These are phyloP conservation scores for Nomada hirtipes DNA, from an alignment of 2,888 invertebrate genomes.

Conservation along the genomic window DNA sequence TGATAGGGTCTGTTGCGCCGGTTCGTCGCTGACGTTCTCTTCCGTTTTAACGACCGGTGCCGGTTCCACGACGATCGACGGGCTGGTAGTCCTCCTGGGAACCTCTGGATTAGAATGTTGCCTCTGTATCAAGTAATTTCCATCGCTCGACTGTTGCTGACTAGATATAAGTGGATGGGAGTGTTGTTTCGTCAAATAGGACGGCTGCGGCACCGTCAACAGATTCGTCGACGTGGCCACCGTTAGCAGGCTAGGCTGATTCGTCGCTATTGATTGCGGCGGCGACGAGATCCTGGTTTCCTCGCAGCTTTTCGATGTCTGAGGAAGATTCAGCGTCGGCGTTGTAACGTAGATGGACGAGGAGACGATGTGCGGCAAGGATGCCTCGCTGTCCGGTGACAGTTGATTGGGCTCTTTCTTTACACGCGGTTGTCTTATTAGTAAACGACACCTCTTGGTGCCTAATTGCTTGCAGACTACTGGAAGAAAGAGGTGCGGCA, in stretches of 20 bases:
- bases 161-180: constrained; percentile 88
- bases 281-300: constrained; percentile 62
- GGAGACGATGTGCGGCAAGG: constrained; percentile 79
- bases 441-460: constrained; percentile 85
- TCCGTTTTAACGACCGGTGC: constrained; percentile 79
- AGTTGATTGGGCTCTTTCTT: constrained; percentile 86
- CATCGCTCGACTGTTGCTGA: constrained; percentile 83
- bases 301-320: constrained; percentile 71
- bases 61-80: constrained; percentile 80
- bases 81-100: constrained; percentile 72
- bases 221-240: constrained; percentile 86
- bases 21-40: constrained; percentile 71
- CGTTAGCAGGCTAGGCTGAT: constrained; percentile 86
- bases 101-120: constrained; percentile 85
- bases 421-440: constrained; percentile 89
- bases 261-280: constrained; percentile 55
- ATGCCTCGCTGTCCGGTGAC: constrained; percentile 82
- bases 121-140: constrained; percentile 83
- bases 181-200: constrained; percentile 88
- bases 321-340: constrained; percentile 79
- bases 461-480: constrained; percentile 53
- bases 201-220: constrained; percentile 86
- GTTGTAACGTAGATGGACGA: constrained; percentile 84
- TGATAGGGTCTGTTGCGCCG: constrained; percentile 2
- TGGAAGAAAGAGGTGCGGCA: constrained; percentile 1